A percentile compares a stretch with the other conserved stretches of the same genome.
Evolutionary conservation across 2,888 invertebrate species (phyloP).

Genomic region (Nasonia oneida): DNA sequence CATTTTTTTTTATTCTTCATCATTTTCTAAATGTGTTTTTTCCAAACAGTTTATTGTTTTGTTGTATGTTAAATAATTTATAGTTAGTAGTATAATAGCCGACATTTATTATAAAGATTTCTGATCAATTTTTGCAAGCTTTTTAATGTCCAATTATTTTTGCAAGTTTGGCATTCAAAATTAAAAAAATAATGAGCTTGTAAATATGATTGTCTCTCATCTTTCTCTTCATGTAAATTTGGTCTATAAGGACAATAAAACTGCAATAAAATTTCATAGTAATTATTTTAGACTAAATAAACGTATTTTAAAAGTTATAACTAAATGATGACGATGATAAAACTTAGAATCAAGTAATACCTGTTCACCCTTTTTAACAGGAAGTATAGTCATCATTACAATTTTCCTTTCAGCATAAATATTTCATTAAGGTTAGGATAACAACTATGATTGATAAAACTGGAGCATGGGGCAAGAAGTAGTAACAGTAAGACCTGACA

Average conservation of each 20-base stretch:
- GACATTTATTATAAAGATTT: not conserved
- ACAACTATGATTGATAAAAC: no score
- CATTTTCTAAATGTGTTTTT: no score
- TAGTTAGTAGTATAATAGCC: not conserved
- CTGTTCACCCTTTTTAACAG: no score
- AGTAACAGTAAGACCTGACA: no score
- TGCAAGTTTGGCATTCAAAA: not conserved
- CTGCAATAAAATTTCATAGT: conserved; percentile 46
- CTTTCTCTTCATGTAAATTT: not conserved
- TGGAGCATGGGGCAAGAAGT: no score
- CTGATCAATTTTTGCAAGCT: not conserved
- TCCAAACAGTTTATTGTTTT: no score
- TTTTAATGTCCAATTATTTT: not conserved
- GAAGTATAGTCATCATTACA: no score
- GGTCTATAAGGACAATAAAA: not conserved
- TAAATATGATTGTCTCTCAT: not conserved
- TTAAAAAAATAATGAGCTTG: not conserved
- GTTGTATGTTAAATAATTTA: not conserved
- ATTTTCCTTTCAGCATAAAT: no score
- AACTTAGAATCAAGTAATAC: no score
- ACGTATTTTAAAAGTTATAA: not conserved
- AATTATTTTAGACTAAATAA: not conserved
- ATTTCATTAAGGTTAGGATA: no score
- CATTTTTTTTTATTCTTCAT: no score
- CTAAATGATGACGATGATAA: no score